phyloP scores from a whole-genome alignment of 2,888 invertebrate genomes.

The Machimus rusticus region DNA sequence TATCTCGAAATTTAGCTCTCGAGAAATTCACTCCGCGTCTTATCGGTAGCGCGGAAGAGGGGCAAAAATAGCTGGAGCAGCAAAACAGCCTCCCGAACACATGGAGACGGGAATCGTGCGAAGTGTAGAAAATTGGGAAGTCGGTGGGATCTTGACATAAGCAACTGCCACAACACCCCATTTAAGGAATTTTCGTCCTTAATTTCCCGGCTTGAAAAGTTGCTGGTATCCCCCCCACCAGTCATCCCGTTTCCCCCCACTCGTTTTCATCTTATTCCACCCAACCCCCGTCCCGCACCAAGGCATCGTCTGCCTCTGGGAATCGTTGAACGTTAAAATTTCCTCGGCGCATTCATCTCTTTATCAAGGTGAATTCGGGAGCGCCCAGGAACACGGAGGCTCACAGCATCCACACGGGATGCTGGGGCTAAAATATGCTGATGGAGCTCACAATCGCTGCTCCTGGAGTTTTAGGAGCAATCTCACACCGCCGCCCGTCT shows the following conservation, averaged over 20 bases:
- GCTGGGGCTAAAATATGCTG: conserved; percentile 16
- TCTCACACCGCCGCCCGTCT: not conserved
- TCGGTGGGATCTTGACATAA: conserved; percentile 14
- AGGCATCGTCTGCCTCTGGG: not conserved
- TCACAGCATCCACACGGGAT: not conserved
- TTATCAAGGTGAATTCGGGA: not conserved
- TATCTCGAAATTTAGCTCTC: conserved; percentile 40
- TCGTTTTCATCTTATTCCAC: not conserved
- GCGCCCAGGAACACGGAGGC: not conserved
- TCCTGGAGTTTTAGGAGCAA: not conserved
- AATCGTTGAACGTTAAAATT: not conserved
- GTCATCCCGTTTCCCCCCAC: not conserved
- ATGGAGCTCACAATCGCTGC: not conserved
- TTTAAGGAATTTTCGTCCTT: conserved; percentile 27
- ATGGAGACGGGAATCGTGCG: not conserved
- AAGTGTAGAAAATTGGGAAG: conserved; percentile 4
- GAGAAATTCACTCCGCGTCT: not conserved
- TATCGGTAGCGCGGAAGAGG: not conserved
- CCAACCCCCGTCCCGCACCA: not conserved
- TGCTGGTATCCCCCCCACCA: not conserved
- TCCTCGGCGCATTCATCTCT: not conserved
- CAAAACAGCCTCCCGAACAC: not conserved
- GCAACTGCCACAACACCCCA: conserved; percentile 28
- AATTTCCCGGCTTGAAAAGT: conserved; percentile 17
- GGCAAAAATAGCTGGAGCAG: not conserved